Conservation (phyloP, 2,888 invertebrate species). For the Tridacna gigas region DNA sequence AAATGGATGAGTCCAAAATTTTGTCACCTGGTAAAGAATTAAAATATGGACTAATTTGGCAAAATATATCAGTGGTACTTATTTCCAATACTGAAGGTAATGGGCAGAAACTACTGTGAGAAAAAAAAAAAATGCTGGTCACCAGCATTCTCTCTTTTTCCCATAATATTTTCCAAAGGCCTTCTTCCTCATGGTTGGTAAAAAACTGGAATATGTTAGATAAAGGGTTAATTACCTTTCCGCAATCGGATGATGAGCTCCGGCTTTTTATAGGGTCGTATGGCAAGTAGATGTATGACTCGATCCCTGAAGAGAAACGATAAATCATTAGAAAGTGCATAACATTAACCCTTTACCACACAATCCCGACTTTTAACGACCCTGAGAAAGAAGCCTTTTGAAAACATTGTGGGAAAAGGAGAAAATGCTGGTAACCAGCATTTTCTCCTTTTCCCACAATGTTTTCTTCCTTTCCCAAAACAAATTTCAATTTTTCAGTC, state of each 20-base stretch:
- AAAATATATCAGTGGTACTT: too few relatives aligned
- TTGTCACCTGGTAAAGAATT: too few relatives aligned
- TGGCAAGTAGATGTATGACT: slow-evolving; percentile 96
- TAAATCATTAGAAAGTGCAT: not conserved
- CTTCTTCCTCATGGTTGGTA: not conserved
- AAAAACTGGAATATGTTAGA: not conserved
- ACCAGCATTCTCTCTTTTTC: not conserved
- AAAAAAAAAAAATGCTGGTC: not conserved
- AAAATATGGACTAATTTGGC: not conserved
- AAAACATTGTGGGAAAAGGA: too few relatives aligned
- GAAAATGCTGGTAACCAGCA: too few relatives aligned
- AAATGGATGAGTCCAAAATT: too few relatives aligned
- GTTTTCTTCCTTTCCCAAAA: too few relatives aligned
- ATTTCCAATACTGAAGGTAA: too few relatives aligned
- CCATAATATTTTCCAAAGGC: not conserved
- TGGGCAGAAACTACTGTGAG: not conserved
- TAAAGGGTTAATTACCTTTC: slow-evolving; percentile 88
- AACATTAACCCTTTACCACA: too few relatives aligned
- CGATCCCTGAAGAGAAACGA: slow-evolving; percentile 90
- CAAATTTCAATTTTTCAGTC: too few relatives aligned
- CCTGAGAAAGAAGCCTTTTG: too few relatives aligned
- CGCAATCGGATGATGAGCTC: slow-evolving; percentile 92
- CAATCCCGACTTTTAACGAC: too few relatives aligned
- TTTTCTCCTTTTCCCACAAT: too few relatives aligned
- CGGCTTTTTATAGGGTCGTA: slow-evolving; percentile 96